These are phyloP conservation scores for Neopelma chrysocephalum DNA, from an alignment of 2,797 vertebrate genomes.

Conservation along the genomic window DNA sequence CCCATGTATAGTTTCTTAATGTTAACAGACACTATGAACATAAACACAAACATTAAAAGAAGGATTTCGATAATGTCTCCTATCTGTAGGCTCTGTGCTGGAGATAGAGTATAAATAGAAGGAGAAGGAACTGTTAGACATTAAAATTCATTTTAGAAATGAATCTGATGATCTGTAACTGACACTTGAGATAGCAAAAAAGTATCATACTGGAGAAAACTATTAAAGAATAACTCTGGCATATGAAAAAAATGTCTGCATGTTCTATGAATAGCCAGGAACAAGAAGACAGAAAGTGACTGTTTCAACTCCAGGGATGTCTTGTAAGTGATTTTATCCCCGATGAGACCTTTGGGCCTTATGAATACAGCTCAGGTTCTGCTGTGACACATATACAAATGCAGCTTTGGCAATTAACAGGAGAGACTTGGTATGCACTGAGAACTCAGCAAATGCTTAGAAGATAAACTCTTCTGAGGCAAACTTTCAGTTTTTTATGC, in stretches of 20 bases:
- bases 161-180: neutral
- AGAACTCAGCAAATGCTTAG: neutral
- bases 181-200: neutral
- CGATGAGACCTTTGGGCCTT: neutral
- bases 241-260: neutral
- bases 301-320: neutral
- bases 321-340: neutral
- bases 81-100: neutral
- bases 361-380: neutral
- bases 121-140: neutral
- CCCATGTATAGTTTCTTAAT: neutral
- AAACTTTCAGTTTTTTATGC: neutral
- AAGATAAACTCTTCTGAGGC: neutral
- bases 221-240: neutral
- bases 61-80: neutral
- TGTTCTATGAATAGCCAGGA: neutral
- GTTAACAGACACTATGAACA: neutral
- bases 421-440: neutral
- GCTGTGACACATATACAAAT: neutral
- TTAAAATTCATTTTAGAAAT: constrained; percentile 2
- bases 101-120: neutral
- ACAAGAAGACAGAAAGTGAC: neutral
- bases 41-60: neutral
- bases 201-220: neutral
- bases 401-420: neutral